These are phyloP conservation scores for Pyrrhia umbra DNA, from an alignment of 2,888 invertebrate species.

Conservation along the genomic window DNA sequence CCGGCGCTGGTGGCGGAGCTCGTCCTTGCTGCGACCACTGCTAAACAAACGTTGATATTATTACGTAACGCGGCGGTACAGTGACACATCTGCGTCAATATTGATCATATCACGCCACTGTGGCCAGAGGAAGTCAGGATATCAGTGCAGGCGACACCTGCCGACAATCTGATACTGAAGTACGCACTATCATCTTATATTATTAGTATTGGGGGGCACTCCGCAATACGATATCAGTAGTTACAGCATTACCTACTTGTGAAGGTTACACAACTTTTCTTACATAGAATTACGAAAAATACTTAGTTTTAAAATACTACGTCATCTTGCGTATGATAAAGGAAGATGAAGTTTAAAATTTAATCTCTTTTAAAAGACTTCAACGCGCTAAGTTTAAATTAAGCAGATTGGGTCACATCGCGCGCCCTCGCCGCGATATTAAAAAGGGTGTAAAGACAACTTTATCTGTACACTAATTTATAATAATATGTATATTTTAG, in stretches of 20 bases:
- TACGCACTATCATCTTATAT: slow-evolving; percentile 1
- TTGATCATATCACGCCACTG: slow-evolving; percentile 84
- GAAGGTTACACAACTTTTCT: neutral
- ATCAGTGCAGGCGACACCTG: slow-evolving; percentile 78
- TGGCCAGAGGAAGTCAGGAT: slow-evolving; percentile 72
- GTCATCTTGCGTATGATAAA: slow-evolving; percentile 4
- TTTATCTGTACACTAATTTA: neutral
- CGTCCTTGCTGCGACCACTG: slow-evolving; percentile 74
- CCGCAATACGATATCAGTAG: neutral
- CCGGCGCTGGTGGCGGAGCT: slow-evolving; percentile 66
- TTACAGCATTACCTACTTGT: neutral
- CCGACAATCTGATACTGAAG: slow-evolving; percentile 43
- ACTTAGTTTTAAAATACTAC: neutral
- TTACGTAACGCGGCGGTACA: slow-evolving; percentile 81
- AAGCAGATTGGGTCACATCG: neutral
- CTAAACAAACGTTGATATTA: slow-evolving; percentile 78
- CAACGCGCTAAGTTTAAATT: slow-evolving; percentile 76
- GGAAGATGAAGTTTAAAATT: slow-evolving; percentile 55
- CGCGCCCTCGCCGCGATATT: neutral
- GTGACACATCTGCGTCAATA: slow-evolving; percentile 87
- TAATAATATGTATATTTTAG: too few species aligned
- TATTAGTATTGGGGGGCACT: slow-evolving; percentile 21
- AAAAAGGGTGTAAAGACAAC: neutral
- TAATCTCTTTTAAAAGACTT: slow-evolving; percentile 83
- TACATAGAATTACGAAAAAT: neutral